phyloP scores from a whole-genome alignment of 2,888 invertebrate species.

The Gastracanthus pulcherrimus region DNA sequence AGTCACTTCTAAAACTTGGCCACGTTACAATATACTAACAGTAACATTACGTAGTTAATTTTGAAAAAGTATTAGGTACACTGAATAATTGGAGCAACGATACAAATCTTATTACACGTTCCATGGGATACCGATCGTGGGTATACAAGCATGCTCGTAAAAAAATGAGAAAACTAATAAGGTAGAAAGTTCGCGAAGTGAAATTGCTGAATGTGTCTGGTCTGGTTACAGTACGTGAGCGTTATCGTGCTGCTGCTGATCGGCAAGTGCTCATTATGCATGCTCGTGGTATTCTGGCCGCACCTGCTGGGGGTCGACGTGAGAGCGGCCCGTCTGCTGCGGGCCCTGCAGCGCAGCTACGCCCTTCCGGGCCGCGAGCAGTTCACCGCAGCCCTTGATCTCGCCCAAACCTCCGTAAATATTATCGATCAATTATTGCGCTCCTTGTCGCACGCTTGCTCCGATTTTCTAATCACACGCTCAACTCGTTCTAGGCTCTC shows the following conservation, averaged over 20 bases:
- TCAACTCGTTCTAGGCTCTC: no score
- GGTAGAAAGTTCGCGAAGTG: neutral
- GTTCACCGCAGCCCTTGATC: slow-evolving; percentile 89
- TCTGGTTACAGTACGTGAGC: slow-evolving; percentile 83
- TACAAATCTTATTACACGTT: no score
- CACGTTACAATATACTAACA: no score
- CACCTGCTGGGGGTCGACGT: slow-evolving; percentile 86
- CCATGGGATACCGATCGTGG: no score
- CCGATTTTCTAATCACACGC: no score
- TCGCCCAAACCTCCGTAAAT: slow-evolving; percentile 82
- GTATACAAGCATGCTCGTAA: no score
- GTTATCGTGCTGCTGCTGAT: slow-evolving; percentile 84
- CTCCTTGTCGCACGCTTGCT: no score
- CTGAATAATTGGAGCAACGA: no score
- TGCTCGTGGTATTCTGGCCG: slow-evolving; percentile 87
- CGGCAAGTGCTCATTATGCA: slow-evolving; percentile 85
- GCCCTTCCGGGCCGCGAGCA: slow-evolving; percentile 86
- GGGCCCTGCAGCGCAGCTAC: slow-evolving; percentile 86
- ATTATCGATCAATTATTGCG: no score
- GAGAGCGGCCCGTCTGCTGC: slow-evolving; percentile 84
- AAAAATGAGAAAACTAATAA: neutral
- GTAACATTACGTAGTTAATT: no score
- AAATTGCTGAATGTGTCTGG: neutral
- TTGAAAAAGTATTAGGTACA: no score
- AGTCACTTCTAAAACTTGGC: no score